A percentile compares a stretch with the other conserved stretches of the same genome.
phyloP scores from a whole-genome alignment of 2,113 vertebrate species.

The Pardalotus punctatus region DNA sequence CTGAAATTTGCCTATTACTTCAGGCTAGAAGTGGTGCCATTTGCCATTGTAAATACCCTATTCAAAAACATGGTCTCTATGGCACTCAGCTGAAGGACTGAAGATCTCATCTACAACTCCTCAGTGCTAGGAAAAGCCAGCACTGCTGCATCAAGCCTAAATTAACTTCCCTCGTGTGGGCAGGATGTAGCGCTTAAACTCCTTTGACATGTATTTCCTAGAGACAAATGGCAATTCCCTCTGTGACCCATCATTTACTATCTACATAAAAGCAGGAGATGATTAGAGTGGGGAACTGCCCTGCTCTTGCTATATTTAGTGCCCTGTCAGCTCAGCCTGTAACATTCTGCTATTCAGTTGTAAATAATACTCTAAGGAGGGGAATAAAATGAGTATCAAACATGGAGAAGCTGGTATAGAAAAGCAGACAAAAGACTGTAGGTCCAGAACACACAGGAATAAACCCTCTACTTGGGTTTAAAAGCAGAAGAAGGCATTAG shows the following conservation, averaged over 20 bases:
- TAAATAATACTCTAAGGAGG: neutral
- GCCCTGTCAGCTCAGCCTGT: neutral
- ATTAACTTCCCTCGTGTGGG: neutral
- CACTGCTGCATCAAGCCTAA: neutral
- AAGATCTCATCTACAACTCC: neutral
- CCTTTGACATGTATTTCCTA: neutral
- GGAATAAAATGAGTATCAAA: neutral
- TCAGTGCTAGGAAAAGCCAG: neutral
- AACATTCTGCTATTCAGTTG: neutral
- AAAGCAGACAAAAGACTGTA: neutral
- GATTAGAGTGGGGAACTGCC: neutral
- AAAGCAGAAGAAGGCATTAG: neutral
- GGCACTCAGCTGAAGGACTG: neutral
- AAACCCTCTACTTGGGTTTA: neutral
- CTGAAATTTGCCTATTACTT: neutral
- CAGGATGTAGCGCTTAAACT: neutral
- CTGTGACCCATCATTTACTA: neutral
- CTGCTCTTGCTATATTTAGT: neutral
- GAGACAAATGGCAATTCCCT: conserved; percentile 6
- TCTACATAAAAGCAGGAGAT: conserved; percentile 27
- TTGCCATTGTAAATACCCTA: neutral
- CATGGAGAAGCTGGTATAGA: neutral
- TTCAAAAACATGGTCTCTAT: neutral
- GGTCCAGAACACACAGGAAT: neutral
- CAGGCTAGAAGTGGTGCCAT: neutral